These are phyloP conservation scores for Prionailurus viverrinus DNA, from an alignment of 2,113 vertebrate species.

Conservation along the genomic window DNA sequence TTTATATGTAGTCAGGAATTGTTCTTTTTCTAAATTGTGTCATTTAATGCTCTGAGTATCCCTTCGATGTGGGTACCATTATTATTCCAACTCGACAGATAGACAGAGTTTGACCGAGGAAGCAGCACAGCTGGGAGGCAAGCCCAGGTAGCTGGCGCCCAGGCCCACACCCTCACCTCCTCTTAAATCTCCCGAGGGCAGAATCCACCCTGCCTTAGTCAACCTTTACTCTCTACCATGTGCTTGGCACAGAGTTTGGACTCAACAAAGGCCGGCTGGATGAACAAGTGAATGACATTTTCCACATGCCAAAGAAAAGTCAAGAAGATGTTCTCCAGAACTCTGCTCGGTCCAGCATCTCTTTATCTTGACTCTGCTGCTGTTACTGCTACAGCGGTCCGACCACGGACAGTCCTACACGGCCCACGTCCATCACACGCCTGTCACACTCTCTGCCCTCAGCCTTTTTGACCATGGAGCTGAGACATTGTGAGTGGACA, in stretches of 20 bases:
- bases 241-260: neutral
- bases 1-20: neutral
- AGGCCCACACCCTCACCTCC: neutral
- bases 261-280: neutral
- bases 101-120: neutral
- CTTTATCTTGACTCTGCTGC: neutral
- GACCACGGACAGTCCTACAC: rapidly evolving
- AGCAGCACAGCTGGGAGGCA: neutral
- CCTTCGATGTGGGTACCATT: neutral
- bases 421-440: neutral
- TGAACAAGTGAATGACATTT: neutral
- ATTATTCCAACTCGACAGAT: neutral
- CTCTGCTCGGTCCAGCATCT: neutral
- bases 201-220: neutral
- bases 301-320: neutral
- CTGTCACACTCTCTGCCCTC: neutral
- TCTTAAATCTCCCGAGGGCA: neutral
- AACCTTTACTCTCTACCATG: neutral
- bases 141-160: neutral
- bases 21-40: neutral
- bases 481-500: neutral
- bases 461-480: neutral
- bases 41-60: neutral
- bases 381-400: neutral
- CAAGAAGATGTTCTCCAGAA: neutral